These are phyloP conservation scores for Morone chrysops DNA, from an alignment of 2,113 vertebrate species.

Conservation along the genomic window DNA sequence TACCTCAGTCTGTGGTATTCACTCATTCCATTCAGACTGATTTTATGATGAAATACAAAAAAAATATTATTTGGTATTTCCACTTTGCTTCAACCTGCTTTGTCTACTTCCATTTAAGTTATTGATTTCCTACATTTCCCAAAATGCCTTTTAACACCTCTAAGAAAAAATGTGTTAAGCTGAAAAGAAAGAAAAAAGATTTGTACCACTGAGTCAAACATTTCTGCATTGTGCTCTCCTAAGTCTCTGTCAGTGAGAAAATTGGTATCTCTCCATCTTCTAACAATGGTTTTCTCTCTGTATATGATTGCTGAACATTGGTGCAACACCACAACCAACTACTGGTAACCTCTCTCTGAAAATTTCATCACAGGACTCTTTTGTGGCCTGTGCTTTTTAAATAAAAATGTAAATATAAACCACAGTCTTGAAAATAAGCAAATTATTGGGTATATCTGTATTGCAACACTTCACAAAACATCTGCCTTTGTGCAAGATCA, in stretches of 20 bases:
- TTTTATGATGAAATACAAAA: not conserved
- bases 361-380: conserved; percentile 46
- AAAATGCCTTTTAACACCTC: conserved; percentile 40
- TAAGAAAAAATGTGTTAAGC: conserved; percentile 10
- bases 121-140: conserved; percentile 44
- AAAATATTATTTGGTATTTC: conserved; percentile 8
- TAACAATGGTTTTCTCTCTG: conserved; percentile 51
- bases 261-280: conserved; percentile 45
- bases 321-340: conserved; percentile 45
- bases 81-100: conserved; percentile 37
- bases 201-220: conserved; percentile 37
- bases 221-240: conserved; percentile 24
- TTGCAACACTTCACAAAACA: conserved; percentile 19
- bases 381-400: conserved; percentile 41
- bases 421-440: conserved; percentile 21
- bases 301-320: conserved; percentile 54
- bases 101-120: conserved; percentile 39
- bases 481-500: conserved; percentile 19
- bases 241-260: conserved; percentile 42
- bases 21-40: not conserved
- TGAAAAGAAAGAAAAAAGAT: conserved; percentile 1
- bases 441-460: conserved; percentile 26
- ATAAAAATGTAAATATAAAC: conserved; percentile 47
- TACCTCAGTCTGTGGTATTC: conserved; percentile 6
- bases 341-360: conserved; percentile 52